phyloP scores from a whole-genome alignment of 2,888 invertebrate species.

The Psylliodes chrysocephalus region DNA sequence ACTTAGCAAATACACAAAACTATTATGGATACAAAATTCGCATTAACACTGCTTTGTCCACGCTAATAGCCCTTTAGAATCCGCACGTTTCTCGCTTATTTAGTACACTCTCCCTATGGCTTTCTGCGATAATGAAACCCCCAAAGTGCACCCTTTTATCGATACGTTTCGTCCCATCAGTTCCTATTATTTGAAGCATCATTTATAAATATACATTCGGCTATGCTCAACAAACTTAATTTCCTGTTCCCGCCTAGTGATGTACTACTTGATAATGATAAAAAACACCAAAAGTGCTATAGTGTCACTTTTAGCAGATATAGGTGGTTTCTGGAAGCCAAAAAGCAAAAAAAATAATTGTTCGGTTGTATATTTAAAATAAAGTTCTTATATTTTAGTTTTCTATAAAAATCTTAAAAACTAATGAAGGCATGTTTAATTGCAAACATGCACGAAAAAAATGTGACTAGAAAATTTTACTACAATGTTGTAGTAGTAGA shows the following conservation, averaged over 20 bases:
- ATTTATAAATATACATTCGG: not conserved
- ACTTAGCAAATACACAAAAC: too few species aligned
- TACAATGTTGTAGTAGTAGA: too few species aligned
- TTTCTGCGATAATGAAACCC: not conserved
- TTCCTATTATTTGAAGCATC: conserved; percentile 12
- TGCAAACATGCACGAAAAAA: too few species aligned
- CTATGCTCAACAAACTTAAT: not conserved
- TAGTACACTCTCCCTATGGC: not conserved
- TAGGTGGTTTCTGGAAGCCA: too few species aligned
- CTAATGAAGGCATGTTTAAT: too few species aligned
- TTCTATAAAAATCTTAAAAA: too few species aligned
- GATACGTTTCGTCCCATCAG: not conserved
- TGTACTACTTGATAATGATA: not conserved
- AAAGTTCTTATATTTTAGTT: too few species aligned
- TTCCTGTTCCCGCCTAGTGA: conserved; percentile 5
- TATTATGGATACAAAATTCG: not conserved
- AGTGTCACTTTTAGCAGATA: not conserved
- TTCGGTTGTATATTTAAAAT: too few species aligned
- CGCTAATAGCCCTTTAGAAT: not conserved
- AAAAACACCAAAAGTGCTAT: not conserved
- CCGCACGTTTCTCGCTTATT: not conserved
- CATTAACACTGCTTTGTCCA: not conserved
- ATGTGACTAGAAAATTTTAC: too few species aligned
- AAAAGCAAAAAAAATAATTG: too few species aligned
- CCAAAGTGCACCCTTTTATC: conserved; percentile 7